These are phyloP conservation scores for Plectropomus leopardus DNA, from an alignment of 2,113 vertebrate genomes.

Conservation along the genomic window DNA sequence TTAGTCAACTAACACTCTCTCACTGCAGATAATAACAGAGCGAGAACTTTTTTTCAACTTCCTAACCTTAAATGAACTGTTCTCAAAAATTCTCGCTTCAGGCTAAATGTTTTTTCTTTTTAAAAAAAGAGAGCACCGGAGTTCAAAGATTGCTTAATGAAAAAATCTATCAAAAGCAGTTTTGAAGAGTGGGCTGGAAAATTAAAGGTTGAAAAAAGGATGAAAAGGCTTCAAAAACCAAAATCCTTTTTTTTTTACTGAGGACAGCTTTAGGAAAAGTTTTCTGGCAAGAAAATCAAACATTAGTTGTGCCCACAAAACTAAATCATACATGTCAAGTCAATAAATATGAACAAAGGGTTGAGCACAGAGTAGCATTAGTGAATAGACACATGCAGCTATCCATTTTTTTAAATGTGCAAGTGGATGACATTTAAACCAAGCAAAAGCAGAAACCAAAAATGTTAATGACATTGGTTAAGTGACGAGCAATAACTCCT, in stretches of 20 bases:
- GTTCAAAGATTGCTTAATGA: slow-evolving; percentile 2
- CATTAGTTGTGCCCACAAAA: slow-evolving; percentile 20
- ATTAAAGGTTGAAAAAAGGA: slow-evolving; percentile 13
- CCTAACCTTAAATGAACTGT: slow-evolving; percentile 29
- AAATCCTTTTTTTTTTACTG: background rate
- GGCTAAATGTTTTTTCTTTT: background rate
- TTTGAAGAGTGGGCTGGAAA: background rate
- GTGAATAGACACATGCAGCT: slow-evolving; percentile 76
- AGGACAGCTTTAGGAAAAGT: slow-evolving; percentile 8
- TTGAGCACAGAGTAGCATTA: slow-evolving; percentile 48
- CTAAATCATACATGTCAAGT: slow-evolving; percentile 8
- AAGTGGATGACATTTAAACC: slow-evolving; percentile 60
- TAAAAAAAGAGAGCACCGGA: background rate
- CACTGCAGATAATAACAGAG: slow-evolving; percentile 8
- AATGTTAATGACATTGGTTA: slow-evolving; percentile 48
- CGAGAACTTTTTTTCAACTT: background rate
- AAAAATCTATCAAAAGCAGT: slow-evolving; percentile 31
- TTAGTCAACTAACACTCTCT: slow-evolving; percentile 6
- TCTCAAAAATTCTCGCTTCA: background rate
- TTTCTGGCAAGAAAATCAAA: slow-evolving; percentile 9
- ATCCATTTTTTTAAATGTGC: slow-evolving; percentile 67
- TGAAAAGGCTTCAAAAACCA: slow-evolving; percentile 21
- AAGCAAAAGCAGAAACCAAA: slow-evolving; percentile 47
- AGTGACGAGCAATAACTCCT: slow-evolving; percentile 24
- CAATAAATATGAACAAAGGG: slow-evolving; percentile 15